A percentile compares a stretch with the other conserved stretches of the same genome.
Conservation (phyloP, 2,113 vertebrate genomes). For the Spea bombifrons region DNA sequence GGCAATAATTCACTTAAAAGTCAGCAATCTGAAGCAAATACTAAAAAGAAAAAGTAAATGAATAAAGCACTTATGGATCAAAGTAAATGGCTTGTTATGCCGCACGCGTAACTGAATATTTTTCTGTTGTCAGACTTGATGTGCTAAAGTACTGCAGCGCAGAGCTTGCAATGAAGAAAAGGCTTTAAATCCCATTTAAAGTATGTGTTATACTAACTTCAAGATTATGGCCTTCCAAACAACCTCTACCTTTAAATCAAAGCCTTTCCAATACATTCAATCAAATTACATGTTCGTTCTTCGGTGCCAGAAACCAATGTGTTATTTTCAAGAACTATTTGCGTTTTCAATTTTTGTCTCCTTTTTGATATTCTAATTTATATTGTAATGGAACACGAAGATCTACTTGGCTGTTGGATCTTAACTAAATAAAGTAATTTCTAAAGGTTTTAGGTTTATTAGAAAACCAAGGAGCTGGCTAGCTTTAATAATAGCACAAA, state of each 20-base stretch:
- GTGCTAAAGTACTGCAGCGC: slow-evolving; percentile 5
- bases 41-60: neutral
- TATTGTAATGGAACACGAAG: too few relatives aligned
- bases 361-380: too few relatives aligned
- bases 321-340: neutral
- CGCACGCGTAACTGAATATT: slow-evolving; percentile 11
- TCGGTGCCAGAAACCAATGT: neutral
- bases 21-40: fast-evolving
- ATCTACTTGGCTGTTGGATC: too few relatives aligned
- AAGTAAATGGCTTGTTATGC: neutral
- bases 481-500: too few relatives aligned
- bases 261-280: neutral
- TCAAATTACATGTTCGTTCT: neutral
- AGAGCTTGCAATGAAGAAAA: neutral
- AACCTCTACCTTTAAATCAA: slow-evolving; percentile 6
- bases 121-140: slow-evolving; percentile 32
- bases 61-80: neutral
- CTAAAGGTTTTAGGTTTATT: too few relatives aligned
- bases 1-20: neutral
- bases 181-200: slow-evolving; percentile 8
- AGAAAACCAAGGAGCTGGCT: too few relatives aligned
- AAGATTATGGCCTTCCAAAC: slow-evolving; percentile 20
- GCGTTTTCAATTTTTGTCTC: too few relatives aligned
- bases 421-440: too few relatives aligned
- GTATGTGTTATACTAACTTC: slow-evolving; percentile 16